Base-by-base conservation (phyloP, 1,140 invertebrate species). In the Papilio aristodemus region DNA sequence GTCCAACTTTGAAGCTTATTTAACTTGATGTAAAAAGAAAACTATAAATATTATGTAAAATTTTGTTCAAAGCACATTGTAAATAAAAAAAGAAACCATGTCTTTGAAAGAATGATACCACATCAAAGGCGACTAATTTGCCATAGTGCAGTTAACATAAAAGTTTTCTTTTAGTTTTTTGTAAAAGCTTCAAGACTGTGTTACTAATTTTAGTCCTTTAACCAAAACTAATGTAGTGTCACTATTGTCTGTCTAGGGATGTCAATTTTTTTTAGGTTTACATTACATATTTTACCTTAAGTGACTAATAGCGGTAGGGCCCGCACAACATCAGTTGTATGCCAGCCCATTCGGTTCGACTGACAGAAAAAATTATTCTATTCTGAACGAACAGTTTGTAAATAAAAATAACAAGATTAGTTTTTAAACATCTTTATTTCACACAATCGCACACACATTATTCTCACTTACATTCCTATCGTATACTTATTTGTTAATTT, bases 401-500 rank as follows among this genome's bases (percentile, higher is more conserved):
- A 57, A 62, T 70, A 63, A n/a, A 39, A 71, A 71, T 73, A 64
- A 71, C 79, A 81, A 72, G 70, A 76, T 74, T 64, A 66, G 50
- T 43, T 71, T 63, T 73, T 71, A 59, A 39, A 77, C 72, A 62
- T 60, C 74, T 86, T 86, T 87, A 85, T 85, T 86, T 80, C 80
- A 88, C 85, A 88, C 85, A 76, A 68, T 74, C 78, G 76, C 74
- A 80, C 80, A 76, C 72, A 81, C 83, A 81, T 85, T 79, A 71
- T 69, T 80, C 84, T 83, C 77, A 74, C 84, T 86, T 80, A 87
- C 86, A 78, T 85, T 80, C 63, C 83, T 87, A 80, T 84, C 83
- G 84, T 84, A 82, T 84, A 78, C 70, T 74, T 82, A 85, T 84
- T 86, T 87, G 89, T 91, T 87, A 91, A 89, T 89, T 89, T 91